Base-by-base conservation (phyloP, 1,140 invertebrate species). In the Pseudomyrmex dendroicus region DNA sequence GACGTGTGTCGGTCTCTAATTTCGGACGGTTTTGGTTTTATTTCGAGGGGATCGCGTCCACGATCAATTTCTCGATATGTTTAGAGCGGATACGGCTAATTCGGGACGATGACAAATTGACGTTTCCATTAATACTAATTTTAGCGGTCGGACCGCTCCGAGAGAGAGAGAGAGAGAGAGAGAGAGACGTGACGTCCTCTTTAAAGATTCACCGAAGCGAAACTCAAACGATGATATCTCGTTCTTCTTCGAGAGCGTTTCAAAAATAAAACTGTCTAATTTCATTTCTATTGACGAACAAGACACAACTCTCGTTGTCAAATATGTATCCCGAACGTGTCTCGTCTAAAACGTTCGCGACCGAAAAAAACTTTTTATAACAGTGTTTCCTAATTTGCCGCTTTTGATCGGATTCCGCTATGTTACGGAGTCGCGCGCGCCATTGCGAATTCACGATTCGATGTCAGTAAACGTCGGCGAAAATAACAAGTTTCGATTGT, bases 51-150 rank as follows among this genome's bases (percentile, higher is more conserved):
- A 13, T 78, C 12, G 35, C n/a, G 70, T 35, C 12, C 2, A 13
- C 12, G 56, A 70, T 80, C 22, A 54, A 80, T 72, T 50, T 13
- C n/a, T 25, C 22, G 54, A 0, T 78, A 72, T 80, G 44, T 72
- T 50, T 72, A 46, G 54, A 70, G 10, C n/a, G 15, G 2, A 35
- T 10, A 1, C 9, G n/a, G 44, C 8, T 68, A 59, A 8, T 70
- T 80, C 50, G 25, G 56, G 12, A 72, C 9, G 7, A 10, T 4
- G 10, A 1, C 12, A 72, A 68, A 50, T 72, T 80, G 50, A 77
- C 74, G 52, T 78, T 35, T 48, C 7, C 1, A 10, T 46, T 59
- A 59, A 80, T 25, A 15, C 7, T 46, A 48, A 48, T n/a, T 57
- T 59, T 1, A n/a, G 0, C 48, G 22, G 12, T 15, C 0, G 20